A percentile compares a stretch with the other conserved stretches of the same genome.
These are phyloP conservation scores for Orthonychiurus folsomi DNA, from an alignment of 2,888 invertebrate species.

Conservation along the genomic window DNA sequence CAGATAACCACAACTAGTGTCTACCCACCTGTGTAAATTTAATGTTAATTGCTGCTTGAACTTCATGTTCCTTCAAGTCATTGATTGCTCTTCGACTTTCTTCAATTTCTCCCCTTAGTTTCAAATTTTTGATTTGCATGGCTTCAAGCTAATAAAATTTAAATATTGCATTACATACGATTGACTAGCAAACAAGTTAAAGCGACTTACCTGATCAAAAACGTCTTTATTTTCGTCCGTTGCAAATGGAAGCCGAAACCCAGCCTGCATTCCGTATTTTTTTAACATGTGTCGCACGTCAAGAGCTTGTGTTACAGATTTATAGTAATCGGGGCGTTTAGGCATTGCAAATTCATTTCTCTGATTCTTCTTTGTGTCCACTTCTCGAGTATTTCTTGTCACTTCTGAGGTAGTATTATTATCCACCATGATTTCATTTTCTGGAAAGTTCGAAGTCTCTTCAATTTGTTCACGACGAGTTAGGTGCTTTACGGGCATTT, in stretches of 20 bases:
- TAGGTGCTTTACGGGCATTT: too few relatives aligned
- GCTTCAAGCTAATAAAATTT: neutral
- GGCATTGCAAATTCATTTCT: neutral
- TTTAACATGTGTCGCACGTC: neutral
- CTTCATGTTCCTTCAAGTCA: neutral
- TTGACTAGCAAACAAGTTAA: too few relatives aligned
- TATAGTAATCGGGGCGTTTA: neutral
- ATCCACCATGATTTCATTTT: too few relatives aligned
- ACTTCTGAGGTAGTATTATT: too few relatives aligned
- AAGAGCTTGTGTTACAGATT: neutral
- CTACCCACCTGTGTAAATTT: neutral
- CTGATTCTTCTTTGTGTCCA: too few relatives aligned
- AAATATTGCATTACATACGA: too few relatives aligned
- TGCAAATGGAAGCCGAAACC: neutral
- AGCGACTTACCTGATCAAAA: neutral
- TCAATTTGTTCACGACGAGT: too few relatives aligned
- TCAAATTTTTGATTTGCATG: neutral
- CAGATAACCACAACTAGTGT: too few relatives aligned
- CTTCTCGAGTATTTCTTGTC: too few relatives aligned
- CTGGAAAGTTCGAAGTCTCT: too few relatives aligned
- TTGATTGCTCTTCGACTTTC: neutral
- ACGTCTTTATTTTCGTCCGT: neutral
- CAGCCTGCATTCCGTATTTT: neutral
- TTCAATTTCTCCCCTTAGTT: neutral
- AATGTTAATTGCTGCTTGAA: neutral